Percentiles rank a stretch among this genome's conserved stretches.
phyloP scores from a whole-genome alignment of 2,888 invertebrate species.

The Brachynemurus nebulosus region DNA sequence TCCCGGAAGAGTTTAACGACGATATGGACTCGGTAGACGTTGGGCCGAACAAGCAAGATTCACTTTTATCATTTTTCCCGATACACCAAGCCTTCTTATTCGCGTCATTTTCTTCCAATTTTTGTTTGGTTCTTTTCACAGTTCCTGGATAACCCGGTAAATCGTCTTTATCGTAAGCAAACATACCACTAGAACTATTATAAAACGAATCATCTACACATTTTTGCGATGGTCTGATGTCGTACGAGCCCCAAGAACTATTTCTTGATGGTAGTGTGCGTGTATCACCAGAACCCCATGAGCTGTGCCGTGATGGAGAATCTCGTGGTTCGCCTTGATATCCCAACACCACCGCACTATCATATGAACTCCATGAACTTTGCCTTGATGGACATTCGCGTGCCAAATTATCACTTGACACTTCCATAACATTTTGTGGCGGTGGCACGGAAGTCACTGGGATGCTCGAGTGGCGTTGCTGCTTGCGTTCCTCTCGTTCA shows the following conservation, averaged over 20 bases:
- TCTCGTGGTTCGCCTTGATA: slow-evolving; percentile 39
- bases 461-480: slow-evolving; percentile 27
- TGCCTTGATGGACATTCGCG: slow-evolving; percentile 48
- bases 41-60: too few species aligned
- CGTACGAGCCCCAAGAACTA: slow-evolving; percentile 60
- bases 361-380: slow-evolving; percentile 64
- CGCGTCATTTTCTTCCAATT: slow-evolving; percentile 43
- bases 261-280: slow-evolving; percentile 49
- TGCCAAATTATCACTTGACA: slow-evolving; percentile 18
- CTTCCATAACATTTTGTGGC: slow-evolving; percentile 28
- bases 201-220: slow-evolving; percentile 20
- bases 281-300: slow-evolving; percentile 68
- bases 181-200: slow-evolving; percentile 33
- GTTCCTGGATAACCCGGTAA: slow-evolving; percentile 53
- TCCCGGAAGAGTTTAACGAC: slow-evolving; percentile 11
- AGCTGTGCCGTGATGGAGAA: slow-evolving; percentile 57
- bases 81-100: slow-evolving; percentile 24
- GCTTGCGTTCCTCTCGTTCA: slow-evolving; percentile 47
- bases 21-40: slow-evolving; percentile 25
- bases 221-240: slow-evolving; percentile 31
- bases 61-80: too few species aligned
- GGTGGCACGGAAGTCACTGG: slow-evolving; percentile 24
- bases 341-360: slow-evolving; percentile 58
- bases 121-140: slow-evolving; percentile 54
- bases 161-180: slow-evolving; percentile 43